Evolutionary conservation across 2,888 invertebrate genomes (phyloP), one percentile per base, ranked within the genome.

Genomic region (Dichetophora obliterata): DNA sequence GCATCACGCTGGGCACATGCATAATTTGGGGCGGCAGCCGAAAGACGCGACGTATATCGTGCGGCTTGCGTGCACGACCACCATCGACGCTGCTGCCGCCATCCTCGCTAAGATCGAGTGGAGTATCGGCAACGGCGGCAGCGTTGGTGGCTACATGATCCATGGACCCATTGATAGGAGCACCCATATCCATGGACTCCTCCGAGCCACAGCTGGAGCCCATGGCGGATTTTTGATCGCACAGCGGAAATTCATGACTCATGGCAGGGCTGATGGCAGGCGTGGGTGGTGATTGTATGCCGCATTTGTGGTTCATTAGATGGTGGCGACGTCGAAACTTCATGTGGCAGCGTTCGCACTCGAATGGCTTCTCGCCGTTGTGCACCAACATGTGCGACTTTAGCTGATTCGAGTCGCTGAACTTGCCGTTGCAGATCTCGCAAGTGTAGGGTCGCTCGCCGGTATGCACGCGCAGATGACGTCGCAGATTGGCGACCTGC

Each of bases 401-500:
- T 75, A 97, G 90, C 88, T 97, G 97, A 87, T 97, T 97, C 6
- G 96, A 95, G 89, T 97, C 97, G 79, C 96, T 96, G 90, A 97
- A 97, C 81, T 94, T 93, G 52, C 95, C 94, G 8, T 94, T 92
- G 89, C 97, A 97, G 77, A 95, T 91, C 80, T 95, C 94, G 89
- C 97, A 97, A 14, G 94, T 93, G 89, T 96, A 97, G 0, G 97
- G 97, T 22, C 95, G 92, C 89, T 97, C 97, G 2, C 97, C 97
- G 0, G 97, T 97, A 89, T 97, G 97, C 0, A 97, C 97, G 73
- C 97, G 92, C 57, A 96, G 90, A 85, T 97, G 97, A 9, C 97
- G 93, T 6, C 97, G 91, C 52, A 97, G 91, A 88, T 97, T 97
- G 16, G 97, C 97, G 54, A 97, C 97, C 89, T 97, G 97, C 52